These are phyloP conservation scores for Ailuropoda melanoleuca DNA, from an alignment of 2,113 vertebrate genomes.

Conservation along the genomic window DNA sequence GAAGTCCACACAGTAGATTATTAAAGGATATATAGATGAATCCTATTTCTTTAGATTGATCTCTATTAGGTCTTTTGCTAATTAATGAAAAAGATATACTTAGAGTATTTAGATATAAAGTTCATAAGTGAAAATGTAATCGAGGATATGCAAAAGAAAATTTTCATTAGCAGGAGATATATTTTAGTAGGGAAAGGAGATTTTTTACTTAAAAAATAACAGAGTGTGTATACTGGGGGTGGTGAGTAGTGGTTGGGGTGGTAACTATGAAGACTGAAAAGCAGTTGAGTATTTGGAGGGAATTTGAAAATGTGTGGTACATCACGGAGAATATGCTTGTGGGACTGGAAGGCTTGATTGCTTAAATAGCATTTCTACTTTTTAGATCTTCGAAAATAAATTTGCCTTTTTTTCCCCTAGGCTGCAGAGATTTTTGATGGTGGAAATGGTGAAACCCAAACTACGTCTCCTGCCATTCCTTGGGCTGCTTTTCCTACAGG, in stretches of 20 bases:
- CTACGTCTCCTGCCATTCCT: constrained; percentile 86
- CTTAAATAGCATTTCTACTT: not conserved
- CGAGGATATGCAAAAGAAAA: not conserved
- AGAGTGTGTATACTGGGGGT: not conserved
- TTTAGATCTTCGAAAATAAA: not conserved
- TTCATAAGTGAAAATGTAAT: not conserved
- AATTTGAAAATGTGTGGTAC: not conserved
- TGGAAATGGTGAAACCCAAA: constrained; percentile 82
- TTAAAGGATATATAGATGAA: not conserved
- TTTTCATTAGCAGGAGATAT: not conserved
- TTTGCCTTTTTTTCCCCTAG: constrained; percentile 70
- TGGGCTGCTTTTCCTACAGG: constrained; percentile 90
- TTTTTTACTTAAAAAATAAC: not conserved
- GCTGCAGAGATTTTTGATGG: constrained; percentile 86
- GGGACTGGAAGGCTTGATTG: not conserved
- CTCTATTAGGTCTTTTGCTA: not conserved
- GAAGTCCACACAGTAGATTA: not conserved
- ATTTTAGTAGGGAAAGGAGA: not conserved
- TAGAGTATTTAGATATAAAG: not conserved
- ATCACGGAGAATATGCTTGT: not conserved
- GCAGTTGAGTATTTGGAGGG: not conserved
- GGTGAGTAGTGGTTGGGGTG: not conserved
- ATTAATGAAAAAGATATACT: not conserved
- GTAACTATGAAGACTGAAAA: not conserved
- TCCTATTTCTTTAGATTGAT: not conserved